phyloP scores from a whole-genome alignment of 2,888 invertebrate species.

The Tetanocera ferruginea region DNA sequence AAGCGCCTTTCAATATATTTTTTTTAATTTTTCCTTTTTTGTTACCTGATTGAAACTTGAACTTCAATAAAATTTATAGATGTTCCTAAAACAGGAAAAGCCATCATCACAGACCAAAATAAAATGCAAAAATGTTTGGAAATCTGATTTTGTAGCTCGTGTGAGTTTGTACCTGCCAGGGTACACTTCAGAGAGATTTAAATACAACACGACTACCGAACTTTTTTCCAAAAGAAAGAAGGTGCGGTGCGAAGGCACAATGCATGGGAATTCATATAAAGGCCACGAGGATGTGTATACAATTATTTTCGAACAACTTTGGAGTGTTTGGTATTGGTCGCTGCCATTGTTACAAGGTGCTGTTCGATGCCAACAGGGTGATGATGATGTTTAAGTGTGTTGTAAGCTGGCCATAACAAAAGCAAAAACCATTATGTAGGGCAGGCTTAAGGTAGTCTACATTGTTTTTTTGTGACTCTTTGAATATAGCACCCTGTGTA shows the following conservation, averaged over 20 bases:
- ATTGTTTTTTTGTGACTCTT: no score
- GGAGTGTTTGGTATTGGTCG: background rate
- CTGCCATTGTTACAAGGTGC: background rate
- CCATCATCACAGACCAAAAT: background rate
- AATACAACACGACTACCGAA: constrained; percentile 24
- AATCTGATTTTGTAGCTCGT: constrained; percentile 8
- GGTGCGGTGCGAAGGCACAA: background rate
- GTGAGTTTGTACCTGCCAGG: background rate
- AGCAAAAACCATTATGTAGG: background rate
- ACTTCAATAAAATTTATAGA: constrained; percentile 25
- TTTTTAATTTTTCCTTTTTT: background rate
- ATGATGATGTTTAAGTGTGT: constrained; percentile 4
- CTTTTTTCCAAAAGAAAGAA: constrained; percentile 5
- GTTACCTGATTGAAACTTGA: background rate
- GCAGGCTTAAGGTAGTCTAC: background rate
- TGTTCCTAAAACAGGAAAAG: background rate
- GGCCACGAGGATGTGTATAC: constrained; percentile 20
- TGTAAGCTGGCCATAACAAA: background rate
- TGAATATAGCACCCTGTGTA: background rate
- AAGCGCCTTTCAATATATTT: background rate
- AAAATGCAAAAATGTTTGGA: constrained; percentile 17
- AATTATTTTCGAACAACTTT: constrained; percentile 13
- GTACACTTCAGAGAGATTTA: background rate
- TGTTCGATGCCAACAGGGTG: constrained; percentile 19
- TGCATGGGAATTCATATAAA: background rate